These are phyloP conservation scores for Adoxophyes honmai DNA, from an alignment of 1,140 invertebrate genomes.

Conservation along the genomic window DNA sequence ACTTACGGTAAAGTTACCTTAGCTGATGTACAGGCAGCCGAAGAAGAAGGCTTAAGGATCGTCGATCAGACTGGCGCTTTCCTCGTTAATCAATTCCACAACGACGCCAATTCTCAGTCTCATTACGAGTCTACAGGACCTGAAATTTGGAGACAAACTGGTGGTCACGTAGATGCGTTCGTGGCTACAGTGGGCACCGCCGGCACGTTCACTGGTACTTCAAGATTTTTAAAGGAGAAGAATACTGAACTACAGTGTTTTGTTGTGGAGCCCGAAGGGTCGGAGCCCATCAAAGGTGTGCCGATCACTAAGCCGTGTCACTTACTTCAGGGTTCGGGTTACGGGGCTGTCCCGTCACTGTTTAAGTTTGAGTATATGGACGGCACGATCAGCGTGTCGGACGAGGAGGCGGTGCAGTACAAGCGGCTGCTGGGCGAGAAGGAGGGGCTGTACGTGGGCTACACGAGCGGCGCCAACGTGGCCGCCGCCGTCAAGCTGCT, in stretches of 20 bases:
- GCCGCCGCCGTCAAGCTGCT: slow-evolving; percentile 60
- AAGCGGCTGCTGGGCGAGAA: slow-evolving; percentile 57
- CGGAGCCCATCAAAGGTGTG: slow-evolving; percentile 55
- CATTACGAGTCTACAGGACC: slow-evolving; percentile 61
- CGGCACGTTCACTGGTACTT: slow-evolving; percentile 56
- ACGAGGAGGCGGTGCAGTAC: slow-evolving; percentile 59
- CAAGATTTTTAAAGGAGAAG: slow-evolving; percentile 60
- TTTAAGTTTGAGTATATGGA: slow-evolving; percentile 56
- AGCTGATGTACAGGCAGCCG: slow-evolving; percentile 53
- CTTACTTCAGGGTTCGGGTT: slow-evolving; percentile 64
- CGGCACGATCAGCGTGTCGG: slow-evolving; percentile 49
- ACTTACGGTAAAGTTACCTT: slow-evolving; percentile 63
- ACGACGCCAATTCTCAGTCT: slow-evolving; percentile 42
- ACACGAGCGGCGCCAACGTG: slow-evolving; percentile 63
- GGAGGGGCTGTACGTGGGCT: slow-evolving; percentile 66
- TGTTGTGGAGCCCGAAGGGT: slow-evolving; percentile 58
- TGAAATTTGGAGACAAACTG: slow-evolving; percentile 66
- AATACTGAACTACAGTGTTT: slow-evolving; percentile 49
- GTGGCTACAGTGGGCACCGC: slow-evolving; percentile 61
- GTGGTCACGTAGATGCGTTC: slow-evolving; percentile 57
- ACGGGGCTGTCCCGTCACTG: slow-evolving; percentile 57
- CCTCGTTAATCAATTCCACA: slow-evolving; percentile 63
- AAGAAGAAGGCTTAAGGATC: slow-evolving; percentile 45
- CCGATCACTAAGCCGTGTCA: slow-evolving; percentile 61
- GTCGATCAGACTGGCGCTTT: slow-evolving; percentile 52